Base-by-base conservation (phyloP, 2,113 vertebrate species). In the Amblyornis subalaris region DNA sequence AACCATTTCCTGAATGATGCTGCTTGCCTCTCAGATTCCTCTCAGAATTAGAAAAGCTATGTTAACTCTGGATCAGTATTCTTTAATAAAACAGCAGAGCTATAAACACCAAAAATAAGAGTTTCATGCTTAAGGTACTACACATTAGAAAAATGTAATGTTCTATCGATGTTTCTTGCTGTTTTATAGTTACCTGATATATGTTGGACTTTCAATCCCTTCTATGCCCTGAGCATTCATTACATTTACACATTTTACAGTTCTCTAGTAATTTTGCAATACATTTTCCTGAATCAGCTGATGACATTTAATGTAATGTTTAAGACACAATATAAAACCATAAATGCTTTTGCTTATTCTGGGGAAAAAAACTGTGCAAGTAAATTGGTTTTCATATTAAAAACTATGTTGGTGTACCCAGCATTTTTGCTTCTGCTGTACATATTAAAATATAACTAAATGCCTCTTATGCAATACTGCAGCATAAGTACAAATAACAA, bases 231-330 rank as follows among this genome's bases (percentile, higher is more conserved):
- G 71, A 97, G 87, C 94, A 97, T 97, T 97, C 96, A 96, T 97
- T 97, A 98, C 93, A 92, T 94, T 97, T 95, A 97, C 94, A 96
- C 91, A 88, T 98, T 98, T 98, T 97, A 97, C 94, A 96, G 91
- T 95, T 98, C 97, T 97, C 92, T 95, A 95, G 97, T 97, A 98
- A 97, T 98, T 98, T 95, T 93, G 96, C 96, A 97, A 98, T 97
- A 97, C 95, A 94, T 98, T 98, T 98, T 97, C 97, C 97, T 97
- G 98, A 98, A 98, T 98, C 97, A 72, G 97, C 96, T 98, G 98
- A 98, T 97, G 97, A 98, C 97, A 97, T 98, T 98, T 98, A 98
- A 98, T 98, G 97, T 97, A 97, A 98, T 97, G 96, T 97, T 98
- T 98, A 98, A 98, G 96, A 97, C 93, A 97, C 96, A 96, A 95